Percentiles rank a stretch among this genome's conserved stretches.
Conservation (phyloP, 2,113 vertebrate genomes). For the Nesoenas mayeri region DNA sequence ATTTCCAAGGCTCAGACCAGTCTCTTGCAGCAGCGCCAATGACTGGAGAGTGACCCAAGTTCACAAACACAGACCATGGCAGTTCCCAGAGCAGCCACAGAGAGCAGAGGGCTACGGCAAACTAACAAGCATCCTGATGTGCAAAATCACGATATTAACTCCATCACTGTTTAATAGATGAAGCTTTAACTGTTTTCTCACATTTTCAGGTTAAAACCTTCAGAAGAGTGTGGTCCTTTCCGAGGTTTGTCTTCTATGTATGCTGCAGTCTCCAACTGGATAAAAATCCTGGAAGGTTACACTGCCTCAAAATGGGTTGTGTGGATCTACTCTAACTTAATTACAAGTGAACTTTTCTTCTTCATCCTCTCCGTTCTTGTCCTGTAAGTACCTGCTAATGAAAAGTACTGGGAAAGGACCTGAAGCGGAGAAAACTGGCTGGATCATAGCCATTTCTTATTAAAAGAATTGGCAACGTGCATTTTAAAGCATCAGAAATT, state of each 20-base stretch:
- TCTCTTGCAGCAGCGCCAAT: neutral
- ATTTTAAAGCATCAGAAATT: neutral
- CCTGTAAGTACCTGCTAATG: conserved; percentile 80
- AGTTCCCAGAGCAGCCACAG: neutral
- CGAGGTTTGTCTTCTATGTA: conserved; percentile 79
- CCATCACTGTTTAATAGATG: neutral
- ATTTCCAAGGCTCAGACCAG: neutral
- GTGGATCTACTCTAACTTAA: conserved; percentile 89
- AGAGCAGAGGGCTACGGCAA: neutral
- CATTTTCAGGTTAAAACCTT: conserved; percentile 82
- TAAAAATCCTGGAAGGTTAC: conserved; percentile 47
- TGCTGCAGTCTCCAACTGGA: conserved; percentile 80
- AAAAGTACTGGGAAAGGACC: neutral
- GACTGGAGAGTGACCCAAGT: neutral
- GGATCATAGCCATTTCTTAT: neutral
- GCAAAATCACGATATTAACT: neutral
- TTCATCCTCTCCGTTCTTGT: conserved; percentile 81
- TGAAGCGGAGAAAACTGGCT: neutral
- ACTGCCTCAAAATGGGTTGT: conserved; percentile 74
- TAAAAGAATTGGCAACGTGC: neutral
- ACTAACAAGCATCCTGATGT: neutral
- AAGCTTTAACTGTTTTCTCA: neutral
- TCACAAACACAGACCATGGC: neutral
- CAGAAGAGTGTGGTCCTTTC: conserved; percentile 89
- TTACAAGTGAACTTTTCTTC: conserved; percentile 88